Conservation (phyloP, 1,140 invertebrate species). For the Dysdera silvatica region DNA sequence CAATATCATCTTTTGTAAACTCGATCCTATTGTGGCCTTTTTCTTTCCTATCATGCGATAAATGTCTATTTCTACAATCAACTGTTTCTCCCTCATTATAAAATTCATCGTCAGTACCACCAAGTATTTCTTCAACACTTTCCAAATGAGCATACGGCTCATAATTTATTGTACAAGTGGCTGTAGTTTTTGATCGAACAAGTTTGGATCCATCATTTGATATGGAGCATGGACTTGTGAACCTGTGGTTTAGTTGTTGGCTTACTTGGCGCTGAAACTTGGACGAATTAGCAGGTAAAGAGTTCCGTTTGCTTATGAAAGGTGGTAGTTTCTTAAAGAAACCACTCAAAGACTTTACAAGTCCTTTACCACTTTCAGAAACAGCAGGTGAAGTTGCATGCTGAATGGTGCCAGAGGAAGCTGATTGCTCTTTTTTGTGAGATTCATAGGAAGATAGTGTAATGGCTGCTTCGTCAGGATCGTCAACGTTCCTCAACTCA, state of each 20-base stretch:
- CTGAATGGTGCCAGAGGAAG: background rate
- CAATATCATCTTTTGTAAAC: background rate
- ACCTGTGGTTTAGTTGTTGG: background rate
- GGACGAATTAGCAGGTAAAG: background rate
- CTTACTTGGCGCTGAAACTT: background rate
- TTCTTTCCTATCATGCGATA: too few relatives aligned
- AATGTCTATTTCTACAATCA: background rate
- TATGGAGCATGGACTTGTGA: background rate
- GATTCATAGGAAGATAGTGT: background rate
- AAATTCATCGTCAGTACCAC: constrained; percentile 5
- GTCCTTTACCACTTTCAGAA: background rate
- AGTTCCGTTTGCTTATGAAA: background rate
- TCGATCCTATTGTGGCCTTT: too few relatives aligned
- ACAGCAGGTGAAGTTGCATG: background rate
- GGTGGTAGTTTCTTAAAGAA: constrained; percentile 1
- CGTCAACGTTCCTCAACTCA: background rate
- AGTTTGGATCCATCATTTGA: background rate
- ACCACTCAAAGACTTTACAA: constrained; percentile 1
- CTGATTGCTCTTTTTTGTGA: background rate
- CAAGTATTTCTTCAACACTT: background rate
- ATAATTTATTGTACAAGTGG: constrained; percentile 1
- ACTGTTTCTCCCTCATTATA: background rate
- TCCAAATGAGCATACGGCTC: background rate
- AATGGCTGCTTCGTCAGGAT: background rate
- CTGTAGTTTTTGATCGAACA: constrained; percentile 6